Base-by-base conservation (phyloP, 2,888 invertebrate genomes). In the Pandemis corylana region DNA sequence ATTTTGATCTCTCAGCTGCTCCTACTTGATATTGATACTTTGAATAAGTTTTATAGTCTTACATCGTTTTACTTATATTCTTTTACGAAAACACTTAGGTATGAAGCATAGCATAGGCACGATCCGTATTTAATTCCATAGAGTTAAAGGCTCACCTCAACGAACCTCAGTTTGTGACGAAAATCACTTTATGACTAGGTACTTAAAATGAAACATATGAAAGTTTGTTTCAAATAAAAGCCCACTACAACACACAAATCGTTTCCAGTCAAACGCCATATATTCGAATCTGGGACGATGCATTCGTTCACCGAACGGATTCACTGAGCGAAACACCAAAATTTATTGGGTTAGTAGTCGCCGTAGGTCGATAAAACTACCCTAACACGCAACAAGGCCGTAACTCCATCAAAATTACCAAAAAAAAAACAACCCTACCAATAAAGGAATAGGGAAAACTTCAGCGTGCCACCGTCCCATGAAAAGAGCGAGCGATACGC, bases 321-420 rank as follows among this genome's bases (percentile, higher is more conserved):
- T 90, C 93, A 92, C 89, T 93, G 91, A 92, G 90, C 92, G 94
- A 94, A 94, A 93, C 94, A 93, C 94, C 93, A 85, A 94, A 94
- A 94, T 94, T 94, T 94, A 94, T 94, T 94, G 86, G 94, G 94
- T 94, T 94, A 94, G 93, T 94, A 94, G 94, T 94, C 89, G 90
- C 93, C 90, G 89, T 92, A 93, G 94, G 94, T 94, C 94, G 94
- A 94, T 94, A 94, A 94, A 94, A 93, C 90, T 90, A 87, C 83
- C 82, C 78, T 81, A 36, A 82, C 86, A 84, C 83, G 83, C 81
- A 84, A 86, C 83, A 93, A 93, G 79, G 90, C 80, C 90, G 89
- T 92, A 93, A 89, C 87, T 92, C 88, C 82, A 84, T 83, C 84
- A 87, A 88, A 88, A 79, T 81, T 81, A 80, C 79, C 80, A 82